These are phyloP conservation scores for Parasteatoda tepidariorum DNA, from an alignment of 1,140 invertebrate species.

Conservation along the genomic window DNA sequence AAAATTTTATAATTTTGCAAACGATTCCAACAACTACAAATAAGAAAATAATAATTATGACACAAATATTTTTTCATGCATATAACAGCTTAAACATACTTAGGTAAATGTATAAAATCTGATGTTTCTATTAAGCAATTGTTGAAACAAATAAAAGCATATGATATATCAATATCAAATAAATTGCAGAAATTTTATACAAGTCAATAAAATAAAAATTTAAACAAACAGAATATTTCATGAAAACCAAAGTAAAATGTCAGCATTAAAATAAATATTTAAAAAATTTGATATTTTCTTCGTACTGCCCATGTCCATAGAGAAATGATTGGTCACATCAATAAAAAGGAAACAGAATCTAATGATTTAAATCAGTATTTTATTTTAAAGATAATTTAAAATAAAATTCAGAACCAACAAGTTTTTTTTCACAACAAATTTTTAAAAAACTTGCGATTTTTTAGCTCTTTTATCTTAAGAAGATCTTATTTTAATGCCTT, in stretches of 20 bases:
- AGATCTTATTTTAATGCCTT: no score
- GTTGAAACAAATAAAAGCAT: background rate
- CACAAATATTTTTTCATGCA: background rate
- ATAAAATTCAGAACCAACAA: no score
- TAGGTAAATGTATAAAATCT: background rate
- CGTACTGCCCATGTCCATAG: background rate
- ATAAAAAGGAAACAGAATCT: no score
- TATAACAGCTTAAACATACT: background rate
- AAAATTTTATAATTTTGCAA: slow-evolving; percentile 4
- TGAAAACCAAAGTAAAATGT: no score
- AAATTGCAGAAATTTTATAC: background rate
- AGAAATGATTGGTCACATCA: no score
- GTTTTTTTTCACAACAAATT: no score
- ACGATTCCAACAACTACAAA: background rate
- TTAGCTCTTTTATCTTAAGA: no score
- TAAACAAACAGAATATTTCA: no score
- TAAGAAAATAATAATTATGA: background rate
- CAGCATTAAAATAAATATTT: no score
- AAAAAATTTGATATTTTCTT: background rate
- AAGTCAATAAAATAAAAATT: background rate
- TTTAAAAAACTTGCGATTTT: no score
- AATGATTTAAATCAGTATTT: no score
- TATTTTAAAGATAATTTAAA: no score
- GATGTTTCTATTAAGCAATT: background rate
- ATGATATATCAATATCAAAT: background rate